These are phyloP conservation scores for Xenops minutus DNA, from an alignment of 2,797 vertebrate genomes.

Conservation along the genomic window DNA sequence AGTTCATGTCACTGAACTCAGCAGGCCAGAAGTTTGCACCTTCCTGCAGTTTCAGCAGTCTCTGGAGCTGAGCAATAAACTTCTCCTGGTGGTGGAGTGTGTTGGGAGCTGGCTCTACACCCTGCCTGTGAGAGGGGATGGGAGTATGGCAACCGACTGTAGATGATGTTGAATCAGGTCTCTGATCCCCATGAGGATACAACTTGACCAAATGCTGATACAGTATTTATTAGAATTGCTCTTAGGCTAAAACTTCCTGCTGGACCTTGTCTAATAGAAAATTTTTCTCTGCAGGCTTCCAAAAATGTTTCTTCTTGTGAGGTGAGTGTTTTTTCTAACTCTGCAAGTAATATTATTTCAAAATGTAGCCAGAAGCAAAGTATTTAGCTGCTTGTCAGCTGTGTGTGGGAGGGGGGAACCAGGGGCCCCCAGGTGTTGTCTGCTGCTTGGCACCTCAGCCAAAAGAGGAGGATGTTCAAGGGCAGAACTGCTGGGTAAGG, in stretches of 20 bases:
- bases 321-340: constrained; percentile 6
- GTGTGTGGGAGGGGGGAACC: rapidly evolving
- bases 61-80: not conserved
- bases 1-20: rapidly evolving
- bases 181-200: constrained; percentile 69
- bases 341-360: not conserved
- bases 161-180: constrained; percentile 78
- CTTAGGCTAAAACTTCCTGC: rapidly evolving
- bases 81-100: not conserved
- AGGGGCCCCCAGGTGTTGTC: not conserved
- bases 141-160: constrained; percentile 19
- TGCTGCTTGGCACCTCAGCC: not conserved
- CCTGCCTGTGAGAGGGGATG: not conserved
- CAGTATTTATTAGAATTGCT: constrained; percentile 11
- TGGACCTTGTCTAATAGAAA: not conserved
- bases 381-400: not conserved
- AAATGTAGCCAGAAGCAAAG: not conserved
- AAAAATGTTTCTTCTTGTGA: not conserved
- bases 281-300: not conserved
- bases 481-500: not conserved
- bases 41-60: not conserved
- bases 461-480: not conserved
- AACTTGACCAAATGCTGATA: constrained; percentile 60
- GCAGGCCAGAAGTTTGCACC: not conserved
- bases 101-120: not conserved